phyloP scores from a whole-genome alignment of 2,113 vertebrate genomes.

The Siphamia tubifer region DNA sequence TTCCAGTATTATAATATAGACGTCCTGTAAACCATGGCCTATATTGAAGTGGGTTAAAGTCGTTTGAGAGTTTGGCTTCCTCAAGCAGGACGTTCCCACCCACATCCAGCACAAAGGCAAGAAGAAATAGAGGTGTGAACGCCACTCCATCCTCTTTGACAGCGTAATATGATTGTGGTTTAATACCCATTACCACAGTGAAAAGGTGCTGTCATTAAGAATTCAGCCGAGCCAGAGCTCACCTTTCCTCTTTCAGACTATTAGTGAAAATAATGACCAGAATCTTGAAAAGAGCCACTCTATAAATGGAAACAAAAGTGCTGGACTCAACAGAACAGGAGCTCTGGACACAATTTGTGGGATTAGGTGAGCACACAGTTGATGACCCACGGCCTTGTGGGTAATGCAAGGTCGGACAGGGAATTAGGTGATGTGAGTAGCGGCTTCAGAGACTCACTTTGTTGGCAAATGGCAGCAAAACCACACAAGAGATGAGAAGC shows the following conservation, averaged over 20 bases:
- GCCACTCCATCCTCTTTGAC: neutral
- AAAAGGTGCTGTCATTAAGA: slow-evolving; percentile 31
- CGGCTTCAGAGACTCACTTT: neutral
- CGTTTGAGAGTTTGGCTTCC: neutral
- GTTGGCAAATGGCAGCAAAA: neutral
- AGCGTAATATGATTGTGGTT: slow-evolving; percentile 45
- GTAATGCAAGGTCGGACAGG: slow-evolving; percentile 43
- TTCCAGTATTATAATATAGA: no score
- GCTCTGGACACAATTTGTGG: slow-evolving; percentile 36
- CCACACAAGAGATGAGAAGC: neutral
- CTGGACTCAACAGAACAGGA: slow-evolving; percentile 42
- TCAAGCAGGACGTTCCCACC: slow-evolving; percentile 3
- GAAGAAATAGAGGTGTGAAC: neutral
- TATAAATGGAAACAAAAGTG: slow-evolving; percentile 50
- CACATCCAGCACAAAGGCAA: neutral
- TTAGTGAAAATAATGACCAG: slow-evolving; percentile 35
- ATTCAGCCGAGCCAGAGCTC: slow-evolving; percentile 3
- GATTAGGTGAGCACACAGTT: slow-evolving; percentile 33
- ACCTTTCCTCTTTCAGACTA: slow-evolving; percentile 16
- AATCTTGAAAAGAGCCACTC: slow-evolving; percentile 21
- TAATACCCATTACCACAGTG: slow-evolving; percentile 44
- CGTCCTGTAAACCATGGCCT: no score
- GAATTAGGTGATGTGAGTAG: slow-evolving; percentile 3
- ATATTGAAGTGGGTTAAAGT: no score
- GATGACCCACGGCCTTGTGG: slow-evolving; percentile 33